These are phyloP conservation scores for Hyperoodon ampullatus DNA, from an alignment of 2,113 vertebrate genomes.

Conservation along the genomic window DNA sequence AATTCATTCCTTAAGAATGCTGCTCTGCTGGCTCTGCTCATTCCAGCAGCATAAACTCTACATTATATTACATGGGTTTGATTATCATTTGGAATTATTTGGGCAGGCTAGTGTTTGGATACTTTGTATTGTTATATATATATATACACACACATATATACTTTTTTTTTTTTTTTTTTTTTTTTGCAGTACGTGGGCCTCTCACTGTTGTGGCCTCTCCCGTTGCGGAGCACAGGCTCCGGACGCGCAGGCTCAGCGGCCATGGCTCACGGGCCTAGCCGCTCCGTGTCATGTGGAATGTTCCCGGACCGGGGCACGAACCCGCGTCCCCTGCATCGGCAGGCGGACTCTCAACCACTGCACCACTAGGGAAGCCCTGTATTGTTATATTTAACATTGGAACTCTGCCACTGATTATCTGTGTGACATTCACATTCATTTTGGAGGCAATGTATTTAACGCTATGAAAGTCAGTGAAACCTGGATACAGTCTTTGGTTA, in stretches of 20 bases:
- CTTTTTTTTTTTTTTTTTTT: too few species aligned
- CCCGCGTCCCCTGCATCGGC: too few species aligned
- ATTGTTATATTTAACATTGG: constrained; percentile 3
- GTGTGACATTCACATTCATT: not conserved
- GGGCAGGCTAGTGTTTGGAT: not conserved
- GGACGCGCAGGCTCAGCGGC: too few species aligned
- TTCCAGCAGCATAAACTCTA: not conserved
- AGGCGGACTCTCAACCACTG: too few species aligned
- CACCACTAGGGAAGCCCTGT: not conserved
- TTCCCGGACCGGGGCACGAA: too few species aligned
- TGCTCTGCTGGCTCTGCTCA: constrained; percentile 11
- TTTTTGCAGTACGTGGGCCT: too few species aligned
- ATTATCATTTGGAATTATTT: not conserved
- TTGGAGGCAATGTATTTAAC: constrained; percentile 9
- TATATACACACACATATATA: too few species aligned
- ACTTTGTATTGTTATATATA: constrained; percentile 42
- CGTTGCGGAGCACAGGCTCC: too few species aligned
- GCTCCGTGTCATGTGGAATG: too few species aligned
- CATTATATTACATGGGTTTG: not conserved
- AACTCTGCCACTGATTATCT: constrained; percentile 18
- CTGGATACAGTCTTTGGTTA: not conserved
- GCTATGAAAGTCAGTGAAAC: not conserved
- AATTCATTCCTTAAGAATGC: constrained; percentile 45
- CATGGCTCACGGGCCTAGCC: too few species aligned
- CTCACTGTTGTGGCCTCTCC: too few species aligned